Base-by-base conservation (phyloP, 1,140 invertebrate genomes). In the Zaprionus tsacasi region DNA sequence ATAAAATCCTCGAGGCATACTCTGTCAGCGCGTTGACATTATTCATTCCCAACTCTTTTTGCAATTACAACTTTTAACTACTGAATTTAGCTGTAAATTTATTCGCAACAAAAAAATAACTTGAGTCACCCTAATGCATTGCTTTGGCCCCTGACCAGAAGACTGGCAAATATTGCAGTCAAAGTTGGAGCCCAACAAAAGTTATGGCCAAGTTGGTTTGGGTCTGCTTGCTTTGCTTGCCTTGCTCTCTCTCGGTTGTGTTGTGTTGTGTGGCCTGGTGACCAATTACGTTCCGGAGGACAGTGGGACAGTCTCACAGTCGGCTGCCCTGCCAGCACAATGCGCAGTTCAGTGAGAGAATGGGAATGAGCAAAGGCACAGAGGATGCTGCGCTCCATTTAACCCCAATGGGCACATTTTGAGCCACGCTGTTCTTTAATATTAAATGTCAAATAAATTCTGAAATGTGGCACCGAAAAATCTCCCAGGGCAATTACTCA, bases 321-420 rank as follows among this genome's bases (percentile, higher is more conserved):
- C 45, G 21, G 38, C 27, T 66, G 61, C 43, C 21, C 21, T 35
- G 64, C 30, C 33, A 40, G 57, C 33, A 70, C 55, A 75, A 63
- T 69, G 54, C 35, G 5, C 25, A 27, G 25, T 27, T 27, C 1
- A 12, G 11, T 1, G 11, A 13, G 17, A 15, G 35, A 30, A 40
- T 4, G 27, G 30, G 5, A 25, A 27, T 21, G 54, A 15, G 57
- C 48, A 38, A 17, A 52, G 54, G 2, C 40, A 17, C 38, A 2
- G 45, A 17, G 43, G 25, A 30, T 25, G 58, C 27, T 50, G 57
- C 69, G 69, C 70, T 64, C 69, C 74, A 72, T 79, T 79, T 79
- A 77, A 79, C 65, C 74, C 70, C 73, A 77, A 79, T 77, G 65
- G 68, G 64, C 74, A 40, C 64, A 73, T 79, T 79, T 77, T 69